phyloP scores from a whole-genome alignment of 2,797 vertebrate species.

The Chiloscyllium punctatum region DNA sequence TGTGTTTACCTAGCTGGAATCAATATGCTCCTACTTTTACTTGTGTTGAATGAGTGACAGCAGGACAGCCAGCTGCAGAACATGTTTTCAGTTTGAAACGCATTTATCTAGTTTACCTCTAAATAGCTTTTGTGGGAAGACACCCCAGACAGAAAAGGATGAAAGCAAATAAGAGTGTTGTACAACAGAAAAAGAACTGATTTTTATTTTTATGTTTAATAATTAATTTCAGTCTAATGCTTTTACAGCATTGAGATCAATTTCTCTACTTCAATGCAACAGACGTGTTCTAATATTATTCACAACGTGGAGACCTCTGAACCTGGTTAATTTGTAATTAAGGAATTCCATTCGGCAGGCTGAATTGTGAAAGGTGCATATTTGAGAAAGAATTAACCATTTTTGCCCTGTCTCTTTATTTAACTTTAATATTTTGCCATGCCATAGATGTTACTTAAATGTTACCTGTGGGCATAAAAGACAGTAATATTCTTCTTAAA shows the following conservation, averaged over 20 bases:
- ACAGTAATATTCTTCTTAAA: background rate
- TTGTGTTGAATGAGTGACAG: conserved; percentile 43
- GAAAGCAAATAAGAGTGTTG: conserved; percentile 44
- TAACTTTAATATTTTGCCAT: background rate
- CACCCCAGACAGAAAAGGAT: conserved; percentile 50
- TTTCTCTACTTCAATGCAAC: background rate
- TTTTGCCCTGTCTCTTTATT: background rate
- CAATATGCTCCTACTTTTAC: conserved; percentile 42
- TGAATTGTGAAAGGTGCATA: background rate
- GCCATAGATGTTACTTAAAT: background rate
- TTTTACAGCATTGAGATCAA: background rate
- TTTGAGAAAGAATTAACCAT: background rate
- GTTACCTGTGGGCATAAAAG: background rate
- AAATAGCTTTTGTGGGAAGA: conserved; percentile 54
- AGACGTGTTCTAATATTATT: background rate
- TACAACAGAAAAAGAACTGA: background rate
- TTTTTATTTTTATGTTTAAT: background rate
- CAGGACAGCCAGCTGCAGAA: conserved; percentile 40
- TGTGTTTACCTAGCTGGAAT: conserved; percentile 42
- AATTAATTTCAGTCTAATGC: background rate
- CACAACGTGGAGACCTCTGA: background rate
- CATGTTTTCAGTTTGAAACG: conserved; percentile 53
- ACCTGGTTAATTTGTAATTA: conserved; percentile 27
- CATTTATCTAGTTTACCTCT: conserved; percentile 58
- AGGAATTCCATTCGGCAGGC: background rate